phyloP scores from a whole-genome alignment of 2,888 invertebrate species.

The Salticus scenicus region DNA sequence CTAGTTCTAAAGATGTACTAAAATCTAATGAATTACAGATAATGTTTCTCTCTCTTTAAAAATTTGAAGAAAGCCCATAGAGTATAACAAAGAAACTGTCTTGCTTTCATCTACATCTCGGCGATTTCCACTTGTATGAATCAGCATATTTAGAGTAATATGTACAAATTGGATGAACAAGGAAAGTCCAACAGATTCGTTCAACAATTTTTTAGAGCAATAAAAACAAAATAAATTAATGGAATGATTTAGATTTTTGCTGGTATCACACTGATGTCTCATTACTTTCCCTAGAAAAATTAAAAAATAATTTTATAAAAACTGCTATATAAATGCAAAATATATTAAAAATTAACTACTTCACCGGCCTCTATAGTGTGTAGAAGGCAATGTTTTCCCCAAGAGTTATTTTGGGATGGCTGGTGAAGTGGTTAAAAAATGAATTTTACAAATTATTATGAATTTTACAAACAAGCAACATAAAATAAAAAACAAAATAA shows the following conservation, averaged over 20 bases:
- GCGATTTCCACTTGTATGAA: constrained; percentile 1
- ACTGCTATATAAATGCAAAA: too few relatives aligned
- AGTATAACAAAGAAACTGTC: constrained; percentile 20
- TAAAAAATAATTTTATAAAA: not conserved
- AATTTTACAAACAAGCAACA: too few relatives aligned
- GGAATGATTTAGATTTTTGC: not conserved
- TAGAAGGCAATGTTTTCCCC: too few relatives aligned
- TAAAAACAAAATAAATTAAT: constrained; percentile 13
- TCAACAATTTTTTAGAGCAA: not conserved
- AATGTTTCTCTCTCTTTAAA: constrained; percentile 26
- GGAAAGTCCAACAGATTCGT: not conserved
- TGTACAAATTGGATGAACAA: not conserved
- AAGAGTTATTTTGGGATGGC: too few relatives aligned
- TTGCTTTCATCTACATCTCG: not conserved
- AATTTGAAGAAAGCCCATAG: constrained; percentile 32
- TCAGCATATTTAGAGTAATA: not conserved
- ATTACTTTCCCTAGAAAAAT: constrained; percentile 64
- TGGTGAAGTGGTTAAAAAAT: too few relatives aligned
- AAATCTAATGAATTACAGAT: constrained; percentile 22
- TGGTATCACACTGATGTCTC: constrained; percentile 68
- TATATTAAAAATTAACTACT: too few relatives aligned
- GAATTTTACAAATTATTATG: too few relatives aligned
- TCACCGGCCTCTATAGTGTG: too few relatives aligned
- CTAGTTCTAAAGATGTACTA: constrained; percentile 7
- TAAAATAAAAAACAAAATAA: too few relatives aligned